Conservation (phyloP, 2,113 vertebrate species). For the Entomyzon cyanotis region DNA sequence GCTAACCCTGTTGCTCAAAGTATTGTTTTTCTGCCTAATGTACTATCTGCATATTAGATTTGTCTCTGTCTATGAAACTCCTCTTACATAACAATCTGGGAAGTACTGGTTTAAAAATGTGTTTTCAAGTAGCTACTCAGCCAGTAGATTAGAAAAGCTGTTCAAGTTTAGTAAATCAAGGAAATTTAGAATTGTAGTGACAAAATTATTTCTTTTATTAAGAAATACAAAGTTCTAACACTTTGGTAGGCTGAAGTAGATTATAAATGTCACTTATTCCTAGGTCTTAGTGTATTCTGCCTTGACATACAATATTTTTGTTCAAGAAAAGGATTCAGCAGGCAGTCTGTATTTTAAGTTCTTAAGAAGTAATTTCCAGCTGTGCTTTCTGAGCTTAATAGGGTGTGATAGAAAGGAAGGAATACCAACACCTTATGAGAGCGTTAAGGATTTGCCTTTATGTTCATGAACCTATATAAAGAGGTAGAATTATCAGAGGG, state of each 20-base stretch:
- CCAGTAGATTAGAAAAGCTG: not conserved
- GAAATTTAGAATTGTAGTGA: not conserved
- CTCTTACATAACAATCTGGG: slow-evolving; percentile 6
- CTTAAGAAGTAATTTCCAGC: slow-evolving; percentile 13
- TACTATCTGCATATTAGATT: not conserved
- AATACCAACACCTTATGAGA: not conserved
- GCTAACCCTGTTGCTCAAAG: not conserved
- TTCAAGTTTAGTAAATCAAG: slow-evolving; percentile 13
- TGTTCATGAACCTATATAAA: not conserved
- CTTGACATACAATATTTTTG: not conserved
- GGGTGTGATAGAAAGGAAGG: not conserved
- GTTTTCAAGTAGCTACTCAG: not conserved
- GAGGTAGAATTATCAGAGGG: not conserved
- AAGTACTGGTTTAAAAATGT: not conserved
- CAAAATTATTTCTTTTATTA: not conserved
- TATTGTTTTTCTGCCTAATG: not conserved
- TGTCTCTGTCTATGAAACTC: not conserved
- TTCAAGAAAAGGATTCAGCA: not conserved
- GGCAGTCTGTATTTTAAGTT: slow-evolving; percentile 17
- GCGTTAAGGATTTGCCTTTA: not conserved
- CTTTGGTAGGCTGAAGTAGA: not conserved
- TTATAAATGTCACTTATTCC: slow-evolving; percentile 6
- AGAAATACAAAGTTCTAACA: not conserved
- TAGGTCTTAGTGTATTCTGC: not conserved
- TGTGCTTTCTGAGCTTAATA: not conserved